Percentiles rank a stretch among this genome's conserved stretches.
These are phyloP conservation scores for Tympanuchus pallidicinctus DNA, from an alignment of 2,113 vertebrate genomes.

Conservation along the genomic window DNA sequence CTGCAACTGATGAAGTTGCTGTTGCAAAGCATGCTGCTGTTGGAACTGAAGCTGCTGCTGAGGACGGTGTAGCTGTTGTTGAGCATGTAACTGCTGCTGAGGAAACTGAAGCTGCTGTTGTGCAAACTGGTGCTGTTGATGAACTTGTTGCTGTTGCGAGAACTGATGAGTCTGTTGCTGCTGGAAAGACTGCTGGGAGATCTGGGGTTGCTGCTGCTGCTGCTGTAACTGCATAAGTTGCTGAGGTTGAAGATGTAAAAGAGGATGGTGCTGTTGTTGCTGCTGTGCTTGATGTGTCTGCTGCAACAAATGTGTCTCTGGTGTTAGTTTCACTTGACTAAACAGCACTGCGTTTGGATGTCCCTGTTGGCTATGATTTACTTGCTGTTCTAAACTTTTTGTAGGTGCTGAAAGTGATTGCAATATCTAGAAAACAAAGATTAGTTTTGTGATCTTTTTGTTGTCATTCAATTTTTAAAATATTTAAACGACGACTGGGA, in stretches of 20 bases:
- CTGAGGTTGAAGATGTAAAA: conserved; percentile 84
- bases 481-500: conserved; percentile 40
- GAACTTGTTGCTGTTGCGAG: conserved; percentile 67
- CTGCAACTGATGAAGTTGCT: conserved; percentile 82
- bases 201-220: conserved; percentile 80
- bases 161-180: conserved; percentile 79
- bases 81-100: conserved; percentile 81
- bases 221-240: conserved; percentile 80
- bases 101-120: conserved; percentile 82
- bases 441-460: conserved; percentile 44
- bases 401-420: conserved; percentile 90
- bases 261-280: conserved; percentile 77
- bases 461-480: conserved; percentile 2
- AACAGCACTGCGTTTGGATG: conserved; percentile 82
- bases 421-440: conserved; percentile 84
- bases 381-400: conserved; percentile 89
- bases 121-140: conserved; percentile 75
- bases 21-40: conserved; percentile 81
- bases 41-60: conserved; percentile 86
- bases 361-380: conserved; percentile 84
- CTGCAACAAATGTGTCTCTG: conserved; percentile 85
- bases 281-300: conserved; percentile 81
- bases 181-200: conserved; percentile 76
- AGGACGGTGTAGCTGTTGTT: conserved; percentile 82
- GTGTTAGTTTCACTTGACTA: conserved; percentile 76